A percentile compares a stretch with the other conserved stretches of the same genome.
These are phyloP conservation scores for Callimorpha dominula DNA, from an alignment of 2,888 invertebrate species.

Conservation along the genomic window DNA sequence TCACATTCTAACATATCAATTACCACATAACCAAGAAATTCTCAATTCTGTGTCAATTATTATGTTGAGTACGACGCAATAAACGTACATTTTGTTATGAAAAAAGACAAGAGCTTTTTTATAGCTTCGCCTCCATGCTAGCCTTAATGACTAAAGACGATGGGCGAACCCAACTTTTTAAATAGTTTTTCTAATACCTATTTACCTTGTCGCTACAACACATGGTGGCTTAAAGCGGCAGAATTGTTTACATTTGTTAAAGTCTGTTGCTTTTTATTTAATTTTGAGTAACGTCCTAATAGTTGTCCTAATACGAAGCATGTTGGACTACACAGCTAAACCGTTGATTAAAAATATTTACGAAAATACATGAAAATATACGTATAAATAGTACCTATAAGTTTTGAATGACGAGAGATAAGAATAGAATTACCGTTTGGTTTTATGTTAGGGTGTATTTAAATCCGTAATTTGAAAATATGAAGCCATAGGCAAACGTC, in stretches of 20 bases:
- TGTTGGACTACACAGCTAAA: too few relatives aligned
- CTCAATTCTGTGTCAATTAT: too few relatives aligned
- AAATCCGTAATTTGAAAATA: too few relatives aligned
- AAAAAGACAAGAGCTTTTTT: background rate
- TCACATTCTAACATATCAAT: too few relatives aligned
- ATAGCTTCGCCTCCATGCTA: background rate
- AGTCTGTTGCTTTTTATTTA: background rate
- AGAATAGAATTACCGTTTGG: background rate
- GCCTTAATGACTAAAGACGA: too few relatives aligned
- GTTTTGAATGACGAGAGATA: background rate
- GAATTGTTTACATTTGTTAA: background rate
- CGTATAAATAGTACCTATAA: background rate
- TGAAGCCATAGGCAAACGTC: background rate
- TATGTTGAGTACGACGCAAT: too few relatives aligned
- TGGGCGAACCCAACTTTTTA: too few relatives aligned
- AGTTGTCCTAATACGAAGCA: background rate
- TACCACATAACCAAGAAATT: too few relatives aligned
- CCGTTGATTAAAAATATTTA: too few relatives aligned
- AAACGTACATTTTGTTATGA: too few relatives aligned
- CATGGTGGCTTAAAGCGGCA: background rate
- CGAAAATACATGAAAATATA: background rate
- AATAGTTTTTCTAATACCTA: too few relatives aligned
- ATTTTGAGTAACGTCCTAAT: background rate
- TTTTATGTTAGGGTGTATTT: background rate
- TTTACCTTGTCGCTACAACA: background rate